Conservation (phyloP, 2,888 invertebrate genomes). For the Drosophila fungiperda region DNA sequence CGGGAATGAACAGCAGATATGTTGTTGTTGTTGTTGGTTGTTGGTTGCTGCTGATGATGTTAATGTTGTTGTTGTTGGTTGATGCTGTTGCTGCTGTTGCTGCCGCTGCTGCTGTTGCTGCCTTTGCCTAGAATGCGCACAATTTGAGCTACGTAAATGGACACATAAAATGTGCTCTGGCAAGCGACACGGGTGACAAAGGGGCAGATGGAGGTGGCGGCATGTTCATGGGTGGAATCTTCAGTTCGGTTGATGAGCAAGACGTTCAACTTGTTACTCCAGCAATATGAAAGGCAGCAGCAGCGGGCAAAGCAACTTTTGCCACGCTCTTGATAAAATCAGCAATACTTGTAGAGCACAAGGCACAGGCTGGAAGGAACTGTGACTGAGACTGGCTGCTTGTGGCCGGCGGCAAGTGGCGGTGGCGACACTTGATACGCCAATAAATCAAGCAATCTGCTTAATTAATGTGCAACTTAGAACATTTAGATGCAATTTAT, state of each 20-base stretch:
- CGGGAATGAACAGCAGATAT: slow-evolving; percentile 25
- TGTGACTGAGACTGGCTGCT: slow-evolving; percentile 10
- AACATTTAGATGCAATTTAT: slow-evolving; percentile 85
- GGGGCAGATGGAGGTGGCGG: not conserved
- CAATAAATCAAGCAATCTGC: slow-evolving; percentile 85
- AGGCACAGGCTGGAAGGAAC: slow-evolving; percentile 9
- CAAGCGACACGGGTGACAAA: slow-evolving; percentile 9
- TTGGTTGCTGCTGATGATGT: slow-evolving; percentile 9
- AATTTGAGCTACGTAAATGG: slow-evolving; percentile 77
- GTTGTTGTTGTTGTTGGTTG: not conserved
- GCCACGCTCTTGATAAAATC: slow-evolving; percentile 69
- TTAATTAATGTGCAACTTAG: slow-evolving; percentile 85
- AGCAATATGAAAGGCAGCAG: slow-evolving; percentile 54
- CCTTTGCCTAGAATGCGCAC: slow-evolving; percentile 67
- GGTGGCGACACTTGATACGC: slow-evolving; percentile 83
- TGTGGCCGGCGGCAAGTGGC: slow-evolving; percentile 1
- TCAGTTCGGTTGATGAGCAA: slow-evolving; percentile 52
- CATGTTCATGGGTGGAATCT: slow-evolving; percentile 10
- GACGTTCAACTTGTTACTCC: slow-evolving; percentile 50
- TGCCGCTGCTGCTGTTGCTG: slow-evolving; percentile 15
- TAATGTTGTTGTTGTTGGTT: slow-evolving; percentile 18
- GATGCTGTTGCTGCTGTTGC: slow-evolving; percentile 3
- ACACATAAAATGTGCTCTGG: slow-evolving; percentile 74
- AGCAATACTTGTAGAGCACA: slow-evolving; percentile 52
- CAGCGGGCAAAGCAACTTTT: slow-evolving; percentile 20